Base-by-base conservation (phyloP, 2,888 invertebrate genomes). In the Drosophila greeni region DNA sequence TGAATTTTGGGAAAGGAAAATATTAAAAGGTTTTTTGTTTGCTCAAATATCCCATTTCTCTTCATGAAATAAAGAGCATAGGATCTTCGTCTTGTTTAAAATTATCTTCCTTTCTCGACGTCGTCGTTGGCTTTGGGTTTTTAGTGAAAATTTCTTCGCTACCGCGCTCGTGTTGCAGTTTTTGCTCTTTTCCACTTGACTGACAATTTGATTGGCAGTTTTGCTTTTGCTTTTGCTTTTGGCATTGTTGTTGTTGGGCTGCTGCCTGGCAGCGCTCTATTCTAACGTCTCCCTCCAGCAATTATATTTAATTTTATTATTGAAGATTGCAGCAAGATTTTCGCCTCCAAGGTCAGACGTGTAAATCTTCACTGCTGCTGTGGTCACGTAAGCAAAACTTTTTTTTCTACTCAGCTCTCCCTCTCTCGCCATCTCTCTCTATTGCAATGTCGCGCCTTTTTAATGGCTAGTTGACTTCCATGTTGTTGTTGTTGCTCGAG, bases 221-320 rank as follows among this genome's bases (percentile, higher is more conserved):
- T 82, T 83, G 66, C 66, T 40, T 64, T 70, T 65, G 81, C 54
- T 68, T 68, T 80, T 82, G 76, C 70, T 78, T 43, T 55, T 62
- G 39, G 36, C 72, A 42, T 52, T 65, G 45, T 39, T 74, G 48
- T 49, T 61, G 58, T 39, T 60, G 24, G 67, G 51, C 37, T 56
- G 34, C 18, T 56, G 45, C 24, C 40, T 60, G 34, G 36, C 39
- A 52, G 48, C 37, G 43, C 47, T 73, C 80, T 72, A 70, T 71
- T 82, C 73, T 60, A 51, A 31, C 62, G 62, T 78, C 72, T 59
- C 75, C 80, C 76, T 67, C 57, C 57, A 59, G 85, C 79, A 82
- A 82, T 82, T 82, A 82, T 85, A 82, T 85, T 82, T 82, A 85
- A 82, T 85, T 85, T 85, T 85, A 84, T 85, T 82, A 85, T 85